These are phyloP conservation scores for Ascidia mentula DNA, from an alignment of 23 tunicate genomes.

Conservation along the genomic window DNA sequence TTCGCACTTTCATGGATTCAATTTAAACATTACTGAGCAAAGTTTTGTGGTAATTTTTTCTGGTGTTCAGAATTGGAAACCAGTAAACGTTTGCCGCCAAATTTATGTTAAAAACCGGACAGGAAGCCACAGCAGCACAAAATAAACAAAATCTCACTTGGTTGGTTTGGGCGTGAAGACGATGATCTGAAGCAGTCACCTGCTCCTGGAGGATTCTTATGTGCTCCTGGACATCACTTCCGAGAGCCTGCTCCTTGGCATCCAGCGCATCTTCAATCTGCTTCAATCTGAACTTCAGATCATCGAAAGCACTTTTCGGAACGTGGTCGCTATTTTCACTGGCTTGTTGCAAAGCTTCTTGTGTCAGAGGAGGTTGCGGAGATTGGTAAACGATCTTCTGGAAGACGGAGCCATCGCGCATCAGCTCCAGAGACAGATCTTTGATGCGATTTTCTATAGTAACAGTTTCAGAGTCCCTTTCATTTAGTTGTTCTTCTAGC, in stretches of 20 bases:
- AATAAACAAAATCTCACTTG: constrained; percentile 10
- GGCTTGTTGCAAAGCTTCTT: constrained; percentile 32
- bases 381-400: constrained; percentile 1
- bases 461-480: neutral
- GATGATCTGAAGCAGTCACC: constrained; percentile 7
- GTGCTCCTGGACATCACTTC: neutral
- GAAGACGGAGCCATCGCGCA: constrained; percentile 30
- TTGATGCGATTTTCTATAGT: neutral
- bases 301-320: neutral
- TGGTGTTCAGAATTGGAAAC: too few species aligned
- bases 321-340: neutral
- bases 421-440: constrained; percentile 23
- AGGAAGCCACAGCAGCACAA: too few species aligned
- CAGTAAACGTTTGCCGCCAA: too few species aligned
- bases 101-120: too few species aligned
- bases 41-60: too few species aligned
- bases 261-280: constrained; percentile 13
- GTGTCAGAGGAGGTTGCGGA: constrained; percentile 10
- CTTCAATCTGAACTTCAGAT: neutral
- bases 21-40: too few species aligned
- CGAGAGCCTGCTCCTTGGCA: neutral
- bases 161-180: constrained; percentile 17
- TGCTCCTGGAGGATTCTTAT: constrained; percentile 7
- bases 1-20: too few species aligned
- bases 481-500: constrained; percentile 2